Evolutionary conservation across 2,113 vertebrate genomes (phyloP), one percentile per base, ranked within the genome.

Genomic region (Microcebus ravelobensis): DNA sequence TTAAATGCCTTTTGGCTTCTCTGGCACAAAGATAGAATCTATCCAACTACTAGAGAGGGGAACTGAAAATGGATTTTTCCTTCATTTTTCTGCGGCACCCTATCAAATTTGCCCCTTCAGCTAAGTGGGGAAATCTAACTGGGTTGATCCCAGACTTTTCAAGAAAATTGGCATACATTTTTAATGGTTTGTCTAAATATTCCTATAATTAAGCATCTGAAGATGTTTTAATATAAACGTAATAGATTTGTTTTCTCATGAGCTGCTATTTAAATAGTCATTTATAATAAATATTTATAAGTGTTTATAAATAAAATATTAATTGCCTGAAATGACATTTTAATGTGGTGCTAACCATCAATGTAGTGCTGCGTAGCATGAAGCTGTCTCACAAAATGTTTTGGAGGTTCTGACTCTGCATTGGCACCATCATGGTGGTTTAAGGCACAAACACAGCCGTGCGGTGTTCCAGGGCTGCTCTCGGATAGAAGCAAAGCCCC

Each of bases 271-370:
- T 98, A 97, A 98, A 98, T 59, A 57, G 95, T 97, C 13, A 9
- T 81, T 96, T 95, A 96, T 91, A 95, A 97, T 98, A 98, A 98
- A 98, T 97, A 99, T 97, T 97, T 98, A 63, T 95, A 97, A 97
- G 74, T 82, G 84, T 96, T 97, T 97, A 97, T 98, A 98, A 98
- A 98, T 98, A 97, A 98, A 98, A 98, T 97, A 98, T 97, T 98
- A 98, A 98, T 98, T 97, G 83, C 84, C 94, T 94, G 34, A 97
- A 98, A 98, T 97, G 91, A 96, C 92, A 96, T 97, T 98, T 97
- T 96, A 97, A 98, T 89, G 81, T 96, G 87, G 93, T 94, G 57
- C 48, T 96, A 85, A 76, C 39, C 13, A 67, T 97, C 94, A 89
- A 70, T 94, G 91, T 94, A 97, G 95, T 21, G 14, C 55, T 87